These are phyloP conservation scores for Halichondria panicea DNA, from an alignment of 37 sponge, comb jelly and placozoan species.

Conservation along the genomic window DNA sequence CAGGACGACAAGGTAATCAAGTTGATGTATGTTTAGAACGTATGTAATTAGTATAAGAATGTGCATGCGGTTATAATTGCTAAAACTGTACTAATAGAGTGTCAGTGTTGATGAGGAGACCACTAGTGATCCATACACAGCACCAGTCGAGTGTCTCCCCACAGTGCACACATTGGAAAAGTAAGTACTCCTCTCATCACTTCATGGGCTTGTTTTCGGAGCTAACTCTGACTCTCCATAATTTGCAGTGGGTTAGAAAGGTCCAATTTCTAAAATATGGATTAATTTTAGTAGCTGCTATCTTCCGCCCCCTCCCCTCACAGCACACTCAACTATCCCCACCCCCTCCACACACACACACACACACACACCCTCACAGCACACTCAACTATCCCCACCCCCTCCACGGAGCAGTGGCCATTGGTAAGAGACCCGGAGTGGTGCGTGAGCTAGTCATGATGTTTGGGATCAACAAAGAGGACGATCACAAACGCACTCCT, in stretches of 20 bases:
- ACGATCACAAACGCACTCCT: constrained; percentile 59
- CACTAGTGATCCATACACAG: constrained; percentile 26
- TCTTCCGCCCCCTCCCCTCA: neutral
- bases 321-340: constrained; percentile 50
- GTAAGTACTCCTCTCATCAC: constrained; percentile 12
- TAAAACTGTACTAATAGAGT: too few relatives aligned
- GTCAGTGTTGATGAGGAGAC: constrained; percentile 1
- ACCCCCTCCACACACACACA: constrained; percentile 42
- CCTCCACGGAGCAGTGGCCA: constrained; percentile 75
- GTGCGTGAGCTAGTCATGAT: constrained; percentile 70
- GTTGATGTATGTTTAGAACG: too few relatives aligned
- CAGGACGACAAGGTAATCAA: too few relatives aligned
- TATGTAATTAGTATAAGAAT: too few relatives aligned
- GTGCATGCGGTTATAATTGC: too few relatives aligned
- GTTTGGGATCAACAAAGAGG: constrained; percentile 73
- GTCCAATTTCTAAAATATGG: neutral
- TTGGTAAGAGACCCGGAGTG: constrained; percentile 71
- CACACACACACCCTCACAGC: constrained; percentile 8
- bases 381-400: constrained; percentile 63
- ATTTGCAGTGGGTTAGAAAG: neutral
- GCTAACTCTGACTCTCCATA: too few relatives aligned
- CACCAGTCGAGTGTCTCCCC: constrained; percentile 20
- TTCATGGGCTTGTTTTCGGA: too few relatives aligned
- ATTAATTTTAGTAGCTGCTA: neutral
- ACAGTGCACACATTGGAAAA: constrained; percentile 49